Conservation (phyloP, 2,888 invertebrate genomes). For the Drosophila tripunctata region DNA sequence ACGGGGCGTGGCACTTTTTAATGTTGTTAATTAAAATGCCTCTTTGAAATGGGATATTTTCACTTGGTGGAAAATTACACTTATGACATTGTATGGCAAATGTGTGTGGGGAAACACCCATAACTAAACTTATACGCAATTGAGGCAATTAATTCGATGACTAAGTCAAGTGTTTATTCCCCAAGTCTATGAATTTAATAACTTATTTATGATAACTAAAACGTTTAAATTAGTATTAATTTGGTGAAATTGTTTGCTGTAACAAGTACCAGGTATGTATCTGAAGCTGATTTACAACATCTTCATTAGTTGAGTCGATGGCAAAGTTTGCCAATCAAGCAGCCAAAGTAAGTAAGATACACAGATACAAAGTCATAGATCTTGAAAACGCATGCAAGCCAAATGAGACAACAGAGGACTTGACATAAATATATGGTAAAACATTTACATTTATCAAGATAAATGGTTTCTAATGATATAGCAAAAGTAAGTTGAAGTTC, state of each 20-base stretch:
- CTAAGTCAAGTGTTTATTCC: slow-evolving; percentile 6
- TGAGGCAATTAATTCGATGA: slow-evolving; percentile 4
- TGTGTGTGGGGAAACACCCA: slow-evolving; percentile 5
- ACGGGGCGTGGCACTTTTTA: slow-evolving; percentile 52
- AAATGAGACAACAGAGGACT: slow-evolving; percentile 71
- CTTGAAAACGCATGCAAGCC: slow-evolving; percentile 62
- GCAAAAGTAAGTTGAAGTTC: slow-evolving; percentile 46
- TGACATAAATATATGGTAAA: slow-evolving; percentile 78
- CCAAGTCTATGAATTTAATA: neutral
- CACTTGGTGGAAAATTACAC: slow-evolving; percentile 44
- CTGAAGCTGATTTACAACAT: slow-evolving; percentile 33
- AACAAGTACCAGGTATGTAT: neutral
- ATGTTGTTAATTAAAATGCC: slow-evolving; percentile 65
- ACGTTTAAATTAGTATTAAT: neutral
- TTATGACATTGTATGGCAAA: slow-evolving; percentile 28
- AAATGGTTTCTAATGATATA: slow-evolving; percentile 79
- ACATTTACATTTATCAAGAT: slow-evolving; percentile 80
- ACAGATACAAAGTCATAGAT: slow-evolving; percentile 48
- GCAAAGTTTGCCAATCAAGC: slow-evolving; percentile 48
- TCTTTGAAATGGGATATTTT: slow-evolving; percentile 38
- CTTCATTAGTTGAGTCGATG: slow-evolving; percentile 30
- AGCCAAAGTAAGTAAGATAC: neutral
- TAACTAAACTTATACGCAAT: slow-evolving; percentile 11
- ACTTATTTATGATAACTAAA: neutral
- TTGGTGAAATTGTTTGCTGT: neutral